Evolutionary conservation across 30 jellyfish, hydroid and myxozoan species (phyloP), one percentile per base, ranked within the genome.

Genomic region (Euphysa ruthae): DNA sequence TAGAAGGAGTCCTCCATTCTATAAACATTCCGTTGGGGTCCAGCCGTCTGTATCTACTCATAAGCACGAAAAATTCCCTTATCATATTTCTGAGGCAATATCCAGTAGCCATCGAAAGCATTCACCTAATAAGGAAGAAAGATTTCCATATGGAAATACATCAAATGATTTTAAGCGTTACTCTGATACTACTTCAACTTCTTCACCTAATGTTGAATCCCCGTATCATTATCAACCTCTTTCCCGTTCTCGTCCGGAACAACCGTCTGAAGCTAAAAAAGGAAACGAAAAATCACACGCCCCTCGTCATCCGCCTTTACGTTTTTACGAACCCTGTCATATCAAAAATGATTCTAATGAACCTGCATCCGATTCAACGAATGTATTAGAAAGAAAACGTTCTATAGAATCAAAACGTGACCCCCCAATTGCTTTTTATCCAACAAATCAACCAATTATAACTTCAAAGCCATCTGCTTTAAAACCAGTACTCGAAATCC

Each of bases 401-500:
- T 3, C 30, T 4, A 31, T 33, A 56, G 60, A 46, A n/a, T 5
- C 18, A 46, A 46, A 46, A 46, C 18, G 60, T 21, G 58, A 63
- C 13, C 61, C 61, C 19, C 77, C 77, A 8, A 24, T 44, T 15
- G 27, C 77, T 1, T 63, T 63, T 63, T 63, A 63, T 33, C 77
- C 77, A 5, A 26, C 58, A 8, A 63, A 63, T 10, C 58, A 16
- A 32, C 32, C 77, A 10, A n/a, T 10, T 2, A 63, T n/a, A 33
- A 8, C 63, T 30, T 19, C 50, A 4, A 63, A 63, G 51, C 29
- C 21, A n/a, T 3, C 46, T 35, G 22, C 18, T 6, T 18, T 21
- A n/a, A 49, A 28, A 10, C 54, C 80, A 25, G 76, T 68, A 19
- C 44, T 68, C 75, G 80, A 68, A 68, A 68, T 68, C 13, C 71